Evolutionary conservation across 2,113 vertebrate species (phyloP).

Genomic region (Pangasianodon gigas): DNA sequence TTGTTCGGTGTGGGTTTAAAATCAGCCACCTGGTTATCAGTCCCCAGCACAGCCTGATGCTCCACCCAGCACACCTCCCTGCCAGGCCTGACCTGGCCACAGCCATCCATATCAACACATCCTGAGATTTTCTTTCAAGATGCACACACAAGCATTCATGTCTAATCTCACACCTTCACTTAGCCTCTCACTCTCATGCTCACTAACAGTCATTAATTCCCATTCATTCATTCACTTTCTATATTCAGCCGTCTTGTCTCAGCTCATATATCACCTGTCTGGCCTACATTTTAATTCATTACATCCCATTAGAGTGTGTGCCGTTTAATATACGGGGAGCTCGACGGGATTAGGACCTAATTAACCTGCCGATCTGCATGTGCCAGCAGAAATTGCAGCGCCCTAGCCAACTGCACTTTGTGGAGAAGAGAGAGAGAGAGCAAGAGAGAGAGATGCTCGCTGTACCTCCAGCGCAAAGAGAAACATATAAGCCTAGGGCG

Average conservation of each 20-base stretch:
- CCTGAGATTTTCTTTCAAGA: slow-evolving; percentile 22
- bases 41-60: slow-evolving; percentile 72
- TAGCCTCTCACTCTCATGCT: slow-evolving; percentile 3
- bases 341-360: slow-evolving; percentile 64
- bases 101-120: slow-evolving; percentile 25
- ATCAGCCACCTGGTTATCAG: slow-evolving; percentile 77
- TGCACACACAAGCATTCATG: background rate
- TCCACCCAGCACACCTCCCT: slow-evolving; percentile 63
- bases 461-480: slow-evolving; percentile 72
- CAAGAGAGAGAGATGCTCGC: slow-evolving; percentile 50
- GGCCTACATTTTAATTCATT: slow-evolving; percentile 61
- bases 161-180: slow-evolving; percentile 6
- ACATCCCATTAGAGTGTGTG: slow-evolving; percentile 63
- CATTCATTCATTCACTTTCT: slow-evolving; percentile 38
- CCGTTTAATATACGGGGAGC: slow-evolving; percentile 60
- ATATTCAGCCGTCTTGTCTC: slow-evolving; percentile 48
- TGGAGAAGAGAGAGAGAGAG: slow-evolving; percentile 30
- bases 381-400: slow-evolving; percentile 58
- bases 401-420: slow-evolving; percentile 16
- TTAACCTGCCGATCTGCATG: slow-evolving; percentile 64
- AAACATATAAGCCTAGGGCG: slow-evolving; percentile 75
- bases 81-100: slow-evolving; percentile 62
- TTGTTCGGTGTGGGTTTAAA: slow-evolving; percentile 76
- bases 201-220: slow-evolving; percentile 23
- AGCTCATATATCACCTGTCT: slow-evolving; percentile 48